A percentile compares a stretch with the other conserved stretches of the same genome.
These are phyloP conservation scores for Pachyrhynchus sulphureomaculatus DNA, from an alignment of 1,140 invertebrate species.

Conservation along the genomic window DNA sequence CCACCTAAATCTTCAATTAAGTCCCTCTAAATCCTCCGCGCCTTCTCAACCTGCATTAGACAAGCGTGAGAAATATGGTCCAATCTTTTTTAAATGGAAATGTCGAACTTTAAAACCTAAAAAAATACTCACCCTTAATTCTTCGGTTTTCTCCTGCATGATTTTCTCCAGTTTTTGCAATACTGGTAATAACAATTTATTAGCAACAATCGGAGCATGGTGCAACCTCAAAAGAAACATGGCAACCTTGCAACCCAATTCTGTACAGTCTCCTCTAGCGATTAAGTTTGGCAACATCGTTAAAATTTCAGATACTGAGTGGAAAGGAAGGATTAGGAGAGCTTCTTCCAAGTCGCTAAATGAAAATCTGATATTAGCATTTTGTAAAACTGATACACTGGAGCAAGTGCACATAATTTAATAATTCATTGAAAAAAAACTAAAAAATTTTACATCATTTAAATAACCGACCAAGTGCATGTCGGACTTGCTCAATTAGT, in stretches of 20 bases:
- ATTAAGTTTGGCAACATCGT: slow-evolving; percentile 69
- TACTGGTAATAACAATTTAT: slow-evolving; percentile 65
- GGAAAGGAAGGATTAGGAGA: slow-evolving; percentile 81
- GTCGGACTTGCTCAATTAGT: too few species aligned
- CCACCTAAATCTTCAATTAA: too few species aligned
- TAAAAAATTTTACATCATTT: too few species aligned
- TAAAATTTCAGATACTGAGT: slow-evolving; percentile 77
- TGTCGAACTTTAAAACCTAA: background rate
- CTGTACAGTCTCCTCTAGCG: slow-evolving; percentile 66
- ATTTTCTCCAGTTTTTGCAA: slow-evolving; percentile 68
- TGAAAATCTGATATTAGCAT: slow-evolving; percentile 30
- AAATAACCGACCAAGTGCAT: too few species aligned
- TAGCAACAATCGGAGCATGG: slow-evolving; percentile 77
- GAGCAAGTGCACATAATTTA: background rate
- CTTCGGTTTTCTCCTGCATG: slow-evolving; percentile 59
- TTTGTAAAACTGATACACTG: background rate
- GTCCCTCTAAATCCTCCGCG: too few species aligned
- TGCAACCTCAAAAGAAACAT: slow-evolving; percentile 84
- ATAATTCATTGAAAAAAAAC: too few species aligned
- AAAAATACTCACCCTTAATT: slow-evolving; percentile 61
- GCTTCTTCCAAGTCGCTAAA: slow-evolving; percentile 88
- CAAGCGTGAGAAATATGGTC: too few species aligned
- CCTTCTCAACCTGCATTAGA: too few species aligned
- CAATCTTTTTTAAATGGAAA: too few species aligned
- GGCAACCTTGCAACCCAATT: slow-evolving; percentile 73